phyloP scores from a whole-genome alignment of 2,797 vertebrate genomes.

The Perodicticus potto region DNA sequence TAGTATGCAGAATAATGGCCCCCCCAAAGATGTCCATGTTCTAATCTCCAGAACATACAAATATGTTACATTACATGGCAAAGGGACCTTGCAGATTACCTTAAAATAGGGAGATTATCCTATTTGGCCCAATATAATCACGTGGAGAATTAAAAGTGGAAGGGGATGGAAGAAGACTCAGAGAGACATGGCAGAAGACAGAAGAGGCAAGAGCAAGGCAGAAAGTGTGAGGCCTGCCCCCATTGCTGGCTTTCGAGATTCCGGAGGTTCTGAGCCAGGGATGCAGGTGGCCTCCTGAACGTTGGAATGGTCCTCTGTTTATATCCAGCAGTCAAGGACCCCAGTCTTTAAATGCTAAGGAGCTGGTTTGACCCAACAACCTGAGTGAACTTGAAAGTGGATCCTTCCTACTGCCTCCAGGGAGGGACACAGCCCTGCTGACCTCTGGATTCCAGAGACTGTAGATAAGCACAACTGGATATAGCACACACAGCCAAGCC shows the following conservation, averaged over 20 bases:
- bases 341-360: neutral
- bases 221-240: rapidly evolving
- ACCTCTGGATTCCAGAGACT: neutral
- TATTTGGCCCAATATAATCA: neutral
- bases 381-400: neutral
- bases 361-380: neutral
- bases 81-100: neutral
- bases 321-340: neutral
- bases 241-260: neutral
- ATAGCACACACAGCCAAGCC: neutral
- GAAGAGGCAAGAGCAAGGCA: neutral
- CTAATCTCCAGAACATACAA: neutral
- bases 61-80: neutral
- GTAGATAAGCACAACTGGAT: too few relatives aligned
- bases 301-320: neutral
- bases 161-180: neutral
- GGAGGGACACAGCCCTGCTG: too few relatives aligned
- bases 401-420: too few relatives aligned
- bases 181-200: neutral
- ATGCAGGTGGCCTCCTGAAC: neutral
- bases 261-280: neutral
- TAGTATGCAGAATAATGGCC: neutral
- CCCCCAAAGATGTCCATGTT: neutral
- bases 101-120: neutral
- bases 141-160: neutral